Percentiles rank a stretch among this genome's conserved stretches.
Conservation (phyloP, 2,113 vertebrate species). For the Erpornis zantholeuca region DNA sequence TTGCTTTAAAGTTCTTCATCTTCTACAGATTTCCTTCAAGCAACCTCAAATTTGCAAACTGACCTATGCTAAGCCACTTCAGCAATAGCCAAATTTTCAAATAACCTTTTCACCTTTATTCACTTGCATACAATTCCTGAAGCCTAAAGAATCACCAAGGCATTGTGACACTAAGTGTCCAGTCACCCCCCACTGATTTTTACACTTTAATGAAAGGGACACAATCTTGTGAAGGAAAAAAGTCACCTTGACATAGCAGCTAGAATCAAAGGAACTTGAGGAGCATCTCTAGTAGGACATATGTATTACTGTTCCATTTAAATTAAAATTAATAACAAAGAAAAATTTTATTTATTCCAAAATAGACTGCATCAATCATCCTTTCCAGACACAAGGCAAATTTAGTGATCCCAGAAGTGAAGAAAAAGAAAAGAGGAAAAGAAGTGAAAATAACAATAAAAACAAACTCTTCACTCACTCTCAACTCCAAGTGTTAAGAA, state of each 20-base stretch:
- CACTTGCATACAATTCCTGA: neutral
- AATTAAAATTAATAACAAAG: neutral
- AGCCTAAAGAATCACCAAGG: neutral
- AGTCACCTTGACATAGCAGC: neutral
- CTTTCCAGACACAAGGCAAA: neutral
- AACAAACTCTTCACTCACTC: neutral
- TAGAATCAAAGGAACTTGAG: neutral
- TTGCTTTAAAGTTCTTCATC: neutral
- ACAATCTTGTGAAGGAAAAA: neutral
- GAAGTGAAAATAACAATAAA: neutral
- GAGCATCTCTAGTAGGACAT: neutral
- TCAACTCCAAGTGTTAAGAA: neutral
- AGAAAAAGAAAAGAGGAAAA: neutral
- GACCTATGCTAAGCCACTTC: neutral
- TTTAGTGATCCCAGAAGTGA: neutral
- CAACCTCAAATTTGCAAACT: neutral
- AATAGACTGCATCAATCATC: neutral
- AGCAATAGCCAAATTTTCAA: neutral
- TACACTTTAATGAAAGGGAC: neutral
- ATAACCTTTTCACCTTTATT: neutral
- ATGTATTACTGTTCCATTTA: neutral
- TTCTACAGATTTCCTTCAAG: neutral
- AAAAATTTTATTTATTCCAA: neutral
- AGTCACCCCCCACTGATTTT: neutral
- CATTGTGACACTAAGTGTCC: neutral